Base-by-base conservation (phyloP, 2,888 invertebrate genomes). In the Hyposoter didymator region DNA sequence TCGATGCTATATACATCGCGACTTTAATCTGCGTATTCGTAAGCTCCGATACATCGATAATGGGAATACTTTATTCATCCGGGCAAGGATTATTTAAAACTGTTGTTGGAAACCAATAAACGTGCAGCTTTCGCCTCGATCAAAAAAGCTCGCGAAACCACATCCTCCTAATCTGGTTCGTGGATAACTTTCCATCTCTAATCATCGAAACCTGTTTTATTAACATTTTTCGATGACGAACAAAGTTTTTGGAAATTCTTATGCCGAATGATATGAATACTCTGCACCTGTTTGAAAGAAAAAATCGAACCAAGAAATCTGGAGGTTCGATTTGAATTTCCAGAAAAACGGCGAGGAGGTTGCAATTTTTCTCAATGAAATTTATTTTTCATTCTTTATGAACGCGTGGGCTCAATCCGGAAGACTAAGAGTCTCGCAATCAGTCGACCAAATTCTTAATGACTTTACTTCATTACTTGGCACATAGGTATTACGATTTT, bases 91-190 rank as follows among this genome's bases (percentile, higher is more conserved):
- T 67, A 67, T 78, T 78, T 45, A 69, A 74, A 39, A 59, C 55
- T 12, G 59, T 49, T 22, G 22, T 39, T n/a, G 35, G 39, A 19
- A 35, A 32, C 73, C 47, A 22, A 69, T 59, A 75, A n/a, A 62
- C 67, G 22, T 22, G 22, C 35, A 67, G 69, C 81, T 82, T 75
- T 17, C 67, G 59, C 35, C 19, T 32, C 39, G 45, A 74, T 73
- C 52, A 43, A 35, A 10, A 55, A 82, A 82, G 47, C 75, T 82
- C 59, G 59, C 45, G 8, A 74, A 66, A 67, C 55, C 28, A 43
- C 74, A 49, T 35, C 45, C 59, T 45, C 8, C 6, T 22, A 1
- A 8, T 80, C 49, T 43, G 19, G 35, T 12, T 43, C 8, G 28
- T 59, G 14, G 5, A 59, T n/a, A 59, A 28, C 59, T 59, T 28